phyloP scores from a whole-genome alignment of 2,797 vertebrate genomes.

The Glossophaga mutica region DNA sequence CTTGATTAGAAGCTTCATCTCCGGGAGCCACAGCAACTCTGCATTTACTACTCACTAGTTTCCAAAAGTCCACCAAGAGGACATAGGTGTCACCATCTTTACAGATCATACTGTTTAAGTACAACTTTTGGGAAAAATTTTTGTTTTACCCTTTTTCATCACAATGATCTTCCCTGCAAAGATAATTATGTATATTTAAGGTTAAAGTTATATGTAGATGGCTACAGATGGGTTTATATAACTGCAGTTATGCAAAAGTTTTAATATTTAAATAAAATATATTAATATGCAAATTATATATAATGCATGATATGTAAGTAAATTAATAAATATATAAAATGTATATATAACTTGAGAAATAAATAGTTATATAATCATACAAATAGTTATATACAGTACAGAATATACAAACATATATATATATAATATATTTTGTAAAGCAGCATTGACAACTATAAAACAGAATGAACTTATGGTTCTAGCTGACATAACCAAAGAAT shows the following conservation, averaged over 20 bases:
- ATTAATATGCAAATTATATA: background rate
- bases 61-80: background rate
- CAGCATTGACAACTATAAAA: background rate
- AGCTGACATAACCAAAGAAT: background rate
- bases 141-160: background rate
- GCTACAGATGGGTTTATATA: background rate
- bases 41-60: background rate
- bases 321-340: background rate
- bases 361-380: background rate
- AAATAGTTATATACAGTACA: background rate
- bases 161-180: background rate
- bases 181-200: background rate
- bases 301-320: background rate
- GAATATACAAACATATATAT: background rate
- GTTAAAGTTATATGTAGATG: background rate
- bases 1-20: background rate
- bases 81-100: background rate
- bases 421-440: background rate
- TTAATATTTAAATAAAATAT: background rate
- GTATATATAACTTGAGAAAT: background rate
- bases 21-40: background rate
- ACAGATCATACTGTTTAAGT: background rate
- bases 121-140: background rate
- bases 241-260: background rate
- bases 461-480: background rate